A percentile compares a stretch with the other conserved stretches of the same genome.
These are phyloP conservation scores for Drosophila austrosaltans DNA, from an alignment of 2,888 invertebrate genomes.

Conservation along the genomic window DNA sequence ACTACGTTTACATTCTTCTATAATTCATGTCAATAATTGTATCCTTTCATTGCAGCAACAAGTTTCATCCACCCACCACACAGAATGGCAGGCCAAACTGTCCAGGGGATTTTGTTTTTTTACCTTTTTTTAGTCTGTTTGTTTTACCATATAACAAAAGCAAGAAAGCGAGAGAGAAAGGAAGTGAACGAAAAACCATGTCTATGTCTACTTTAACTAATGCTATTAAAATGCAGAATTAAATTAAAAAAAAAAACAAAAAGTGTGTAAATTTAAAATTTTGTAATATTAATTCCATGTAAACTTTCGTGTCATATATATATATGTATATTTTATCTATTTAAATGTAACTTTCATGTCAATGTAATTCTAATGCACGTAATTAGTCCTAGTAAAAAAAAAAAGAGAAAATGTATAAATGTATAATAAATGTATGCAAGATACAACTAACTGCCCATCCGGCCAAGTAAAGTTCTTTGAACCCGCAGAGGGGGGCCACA, in stretches of 20 bases:
- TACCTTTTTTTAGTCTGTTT: slow-evolving; percentile 45
- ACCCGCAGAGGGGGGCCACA: slow-evolving; percentile 31
- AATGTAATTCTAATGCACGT: slow-evolving; percentile 53
- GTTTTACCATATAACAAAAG: slow-evolving; percentile 26
- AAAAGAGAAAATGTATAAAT: slow-evolving; percentile 27
- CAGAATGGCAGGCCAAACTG: slow-evolving; percentile 80
- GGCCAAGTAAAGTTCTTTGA: slow-evolving; percentile 61
- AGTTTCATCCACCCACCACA: slow-evolving; percentile 64
- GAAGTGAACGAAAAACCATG: neutral
- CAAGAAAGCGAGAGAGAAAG: neutral
- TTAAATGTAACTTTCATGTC: slow-evolving; percentile 25
- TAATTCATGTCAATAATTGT: neutral
- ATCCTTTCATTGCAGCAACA: slow-evolving; percentile 56
- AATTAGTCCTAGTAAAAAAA: slow-evolving; percentile 55
- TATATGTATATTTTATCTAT: slow-evolving; percentile 1
- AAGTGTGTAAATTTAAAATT: slow-evolving; percentile 5
- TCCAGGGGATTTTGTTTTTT: slow-evolving; percentile 61
- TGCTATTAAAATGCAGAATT: slow-evolving; percentile 14
- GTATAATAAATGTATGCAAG: slow-evolving; percentile 47
- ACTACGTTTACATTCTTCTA: neutral
- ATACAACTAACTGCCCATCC: slow-evolving; percentile 24
- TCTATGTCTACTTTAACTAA: slow-evolving; percentile 5
- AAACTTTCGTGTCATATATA: slow-evolving; percentile 53
- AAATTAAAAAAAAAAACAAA: slow-evolving; percentile 2
- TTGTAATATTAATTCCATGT: slow-evolving; percentile 17